Conservation (phyloP, 1,140 invertebrate species). For the Orussus abietinus region DNA sequence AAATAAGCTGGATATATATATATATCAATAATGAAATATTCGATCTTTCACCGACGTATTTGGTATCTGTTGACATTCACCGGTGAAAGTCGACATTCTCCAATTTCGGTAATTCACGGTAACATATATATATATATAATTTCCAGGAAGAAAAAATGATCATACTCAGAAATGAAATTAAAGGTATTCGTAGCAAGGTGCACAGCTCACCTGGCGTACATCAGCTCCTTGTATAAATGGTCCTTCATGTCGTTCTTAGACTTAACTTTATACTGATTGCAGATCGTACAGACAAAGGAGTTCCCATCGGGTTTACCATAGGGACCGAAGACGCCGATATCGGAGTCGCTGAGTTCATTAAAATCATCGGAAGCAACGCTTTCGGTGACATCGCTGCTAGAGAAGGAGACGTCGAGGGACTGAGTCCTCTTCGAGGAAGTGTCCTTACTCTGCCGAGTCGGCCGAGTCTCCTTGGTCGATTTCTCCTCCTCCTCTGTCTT, state of each 20-base stretch:
- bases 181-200: no score
- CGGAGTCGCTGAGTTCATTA: constrained; percentile 15
- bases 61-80: no score
- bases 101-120: no score
- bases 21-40: no score
- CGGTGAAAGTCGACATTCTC: no score
- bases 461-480: constrained; percentile 13
- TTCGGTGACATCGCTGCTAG: constrained; percentile 9
- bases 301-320: constrained; percentile 45
- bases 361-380: constrained; percentile 6
- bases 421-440: constrained; percentile 11
- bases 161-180: no score
- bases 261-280: constrained; percentile 51
- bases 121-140: no score
- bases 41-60: no score
- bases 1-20: constrained; percentile 9
- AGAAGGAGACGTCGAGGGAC: constrained; percentile 3
- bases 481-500: constrained; percentile 8
- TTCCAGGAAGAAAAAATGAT: no score
- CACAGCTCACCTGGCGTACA: constrained; percentile 54
- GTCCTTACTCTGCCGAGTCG: constrained; percentile 6
- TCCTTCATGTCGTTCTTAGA: constrained; percentile 54
- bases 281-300: constrained; percentile 55
- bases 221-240: constrained; percentile 57
- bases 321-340: constrained; percentile 31